Evolutionary conservation across 2,113 vertebrate genomes (phyloP).

Genomic region (Arizona elegans): DNA sequence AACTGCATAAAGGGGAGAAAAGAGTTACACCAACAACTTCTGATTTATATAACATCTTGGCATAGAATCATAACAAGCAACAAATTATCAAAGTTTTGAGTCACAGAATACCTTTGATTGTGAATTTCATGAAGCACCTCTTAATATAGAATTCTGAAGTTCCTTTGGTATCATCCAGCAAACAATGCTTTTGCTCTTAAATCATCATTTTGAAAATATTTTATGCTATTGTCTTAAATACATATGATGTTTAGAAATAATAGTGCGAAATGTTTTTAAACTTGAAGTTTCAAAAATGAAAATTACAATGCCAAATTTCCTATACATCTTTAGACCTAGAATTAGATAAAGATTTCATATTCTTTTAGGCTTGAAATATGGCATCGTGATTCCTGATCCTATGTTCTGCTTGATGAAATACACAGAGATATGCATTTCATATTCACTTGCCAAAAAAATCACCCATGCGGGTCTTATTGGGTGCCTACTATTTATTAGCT

Average conservation of each 20-base stretch:
- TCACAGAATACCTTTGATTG: background rate
- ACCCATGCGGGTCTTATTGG: background rate
- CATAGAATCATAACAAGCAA: background rate
- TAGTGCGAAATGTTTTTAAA: background rate
- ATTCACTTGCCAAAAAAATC: background rate
- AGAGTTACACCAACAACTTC: background rate
- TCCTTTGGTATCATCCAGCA: background rate
- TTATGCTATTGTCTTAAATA: background rate
- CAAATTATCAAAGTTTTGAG: background rate
- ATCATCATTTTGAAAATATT: background rate
- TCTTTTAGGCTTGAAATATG: background rate
- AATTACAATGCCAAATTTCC: background rate
- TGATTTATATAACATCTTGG: background rate
- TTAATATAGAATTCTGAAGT: background rate
- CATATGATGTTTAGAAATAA: background rate
- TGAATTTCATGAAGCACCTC: background rate
- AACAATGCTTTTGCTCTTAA: background rate
- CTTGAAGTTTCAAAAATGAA: background rate
- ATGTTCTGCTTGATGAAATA: background rate
- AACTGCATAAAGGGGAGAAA: background rate
- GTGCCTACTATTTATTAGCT: slow-evolving; percentile 31
- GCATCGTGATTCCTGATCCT: background rate
- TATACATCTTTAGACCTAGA: background rate
- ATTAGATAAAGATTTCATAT: background rate
- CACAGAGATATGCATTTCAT: background rate